phyloP scores from a whole-genome alignment of 2,113 vertebrate genomes.

The Boulengeromyrus knoepffleri region DNA sequence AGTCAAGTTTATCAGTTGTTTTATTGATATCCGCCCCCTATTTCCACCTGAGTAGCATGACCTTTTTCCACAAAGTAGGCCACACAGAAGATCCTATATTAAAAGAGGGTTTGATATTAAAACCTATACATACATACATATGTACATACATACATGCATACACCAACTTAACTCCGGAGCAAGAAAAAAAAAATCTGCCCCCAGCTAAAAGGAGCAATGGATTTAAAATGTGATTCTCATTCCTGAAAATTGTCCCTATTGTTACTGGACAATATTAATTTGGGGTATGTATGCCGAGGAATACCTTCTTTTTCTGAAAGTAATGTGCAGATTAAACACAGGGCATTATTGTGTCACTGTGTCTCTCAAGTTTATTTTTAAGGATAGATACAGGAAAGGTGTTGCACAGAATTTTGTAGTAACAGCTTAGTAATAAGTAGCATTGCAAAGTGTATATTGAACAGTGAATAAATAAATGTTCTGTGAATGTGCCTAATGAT shows the following conservation, averaged over 20 bases:
- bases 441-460: background rate
- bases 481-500: background rate
- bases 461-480: background rate
- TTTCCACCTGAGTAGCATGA: background rate
- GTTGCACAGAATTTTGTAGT: background rate
- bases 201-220: background rate
- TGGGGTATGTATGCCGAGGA: background rate
- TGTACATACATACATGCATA: background rate
- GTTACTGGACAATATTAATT: background rate
- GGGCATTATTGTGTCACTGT: background rate
- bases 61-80: background rate
- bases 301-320: background rate
- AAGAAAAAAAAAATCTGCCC: background rate
- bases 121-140: background rate
- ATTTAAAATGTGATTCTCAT: background rate
- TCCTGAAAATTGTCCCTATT: background rate
- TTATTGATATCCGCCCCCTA: background rate
- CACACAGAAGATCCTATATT: background rate
- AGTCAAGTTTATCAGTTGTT: slow-evolving; percentile 1
- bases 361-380: background rate
- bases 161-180: background rate
- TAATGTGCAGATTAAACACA: background rate
- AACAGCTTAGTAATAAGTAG: background rate
- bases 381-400: background rate
- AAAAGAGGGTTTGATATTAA: background rate